These are phyloP conservation scores for Actinemys pallida DNA, from an alignment of 2,113 vertebrate species.

Conservation along the genomic window DNA sequence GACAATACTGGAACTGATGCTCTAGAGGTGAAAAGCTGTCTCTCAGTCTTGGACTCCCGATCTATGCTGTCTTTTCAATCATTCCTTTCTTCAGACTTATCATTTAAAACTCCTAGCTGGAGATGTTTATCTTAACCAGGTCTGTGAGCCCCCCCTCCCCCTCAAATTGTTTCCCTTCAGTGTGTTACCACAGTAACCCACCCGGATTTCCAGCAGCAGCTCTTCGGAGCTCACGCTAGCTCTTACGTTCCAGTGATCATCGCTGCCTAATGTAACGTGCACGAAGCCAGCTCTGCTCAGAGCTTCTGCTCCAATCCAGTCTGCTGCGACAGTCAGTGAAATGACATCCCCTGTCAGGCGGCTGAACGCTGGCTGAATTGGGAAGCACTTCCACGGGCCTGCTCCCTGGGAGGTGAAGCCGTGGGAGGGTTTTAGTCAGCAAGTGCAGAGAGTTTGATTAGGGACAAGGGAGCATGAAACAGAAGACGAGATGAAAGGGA, in stretches of 20 bases:
- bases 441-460: background rate
- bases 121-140: background rate
- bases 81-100: background rate
- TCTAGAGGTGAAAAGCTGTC: background rate
- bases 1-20: background rate
- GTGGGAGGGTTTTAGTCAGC: background rate
- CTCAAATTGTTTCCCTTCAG: background rate
- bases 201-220: background rate
- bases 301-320: background rate
- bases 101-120: background rate
- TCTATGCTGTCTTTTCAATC: background rate
- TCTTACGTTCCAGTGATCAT: background rate
- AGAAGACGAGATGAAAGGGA: background rate
- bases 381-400: background rate
- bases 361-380: background rate
- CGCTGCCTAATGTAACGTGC: background rate
- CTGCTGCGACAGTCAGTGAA: background rate
- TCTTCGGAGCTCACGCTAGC: background rate
- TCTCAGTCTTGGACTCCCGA: background rate
- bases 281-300: background rate
- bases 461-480: background rate
- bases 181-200: conserved; percentile 23
- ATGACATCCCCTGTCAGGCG: background rate
- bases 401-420: background rate
- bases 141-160: background rate